These are phyloP conservation scores for Loripinus fragilis DNA, from an alignment of 2,888 invertebrate species.

Conservation along the genomic window DNA sequence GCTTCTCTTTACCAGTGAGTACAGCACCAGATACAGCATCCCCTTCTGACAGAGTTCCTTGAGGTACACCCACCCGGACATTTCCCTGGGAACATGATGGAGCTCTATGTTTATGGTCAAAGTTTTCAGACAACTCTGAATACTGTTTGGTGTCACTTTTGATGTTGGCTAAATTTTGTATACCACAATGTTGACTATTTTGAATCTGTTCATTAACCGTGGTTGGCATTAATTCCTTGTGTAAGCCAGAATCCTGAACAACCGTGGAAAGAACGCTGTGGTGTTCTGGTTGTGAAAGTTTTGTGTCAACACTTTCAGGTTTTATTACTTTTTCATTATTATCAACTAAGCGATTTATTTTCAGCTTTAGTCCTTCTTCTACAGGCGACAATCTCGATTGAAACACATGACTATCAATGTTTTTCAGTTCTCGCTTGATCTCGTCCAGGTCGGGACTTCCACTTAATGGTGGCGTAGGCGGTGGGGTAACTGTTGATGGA, in stretches of 20 bases:
- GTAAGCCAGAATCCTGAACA: too few species aligned
- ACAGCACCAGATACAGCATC: too few species aligned
- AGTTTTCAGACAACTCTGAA: neutral
- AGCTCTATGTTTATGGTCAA: neutral
- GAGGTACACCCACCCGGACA: neutral
- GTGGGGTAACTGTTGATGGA: slow-evolving; percentile 51
- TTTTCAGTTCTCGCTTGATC: slow-evolving; percentile 18
- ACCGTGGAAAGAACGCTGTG: neutral
- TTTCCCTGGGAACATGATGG: neutral
- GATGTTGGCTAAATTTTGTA: too few species aligned
- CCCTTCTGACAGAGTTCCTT: too few species aligned
- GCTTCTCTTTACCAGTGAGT: neutral
- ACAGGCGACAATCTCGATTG: slow-evolving; percentile 5
- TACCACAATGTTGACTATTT: too few species aligned
- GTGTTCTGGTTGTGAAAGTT: neutral
- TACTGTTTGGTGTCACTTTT: neutral
- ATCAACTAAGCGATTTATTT: neutral
- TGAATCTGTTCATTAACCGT: too few species aligned
- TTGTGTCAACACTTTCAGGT: neutral
- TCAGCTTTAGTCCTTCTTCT: neutral
- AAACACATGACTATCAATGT: neutral
- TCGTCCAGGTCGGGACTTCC: slow-evolving; percentile 15
- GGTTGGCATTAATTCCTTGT: too few species aligned
- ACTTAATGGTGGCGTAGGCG: slow-evolving; percentile 46
- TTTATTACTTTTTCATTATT: neutral